phyloP scores from a whole-genome alignment of 2,113 vertebrate genomes.

The Gymnorhina tibicen region DNA sequence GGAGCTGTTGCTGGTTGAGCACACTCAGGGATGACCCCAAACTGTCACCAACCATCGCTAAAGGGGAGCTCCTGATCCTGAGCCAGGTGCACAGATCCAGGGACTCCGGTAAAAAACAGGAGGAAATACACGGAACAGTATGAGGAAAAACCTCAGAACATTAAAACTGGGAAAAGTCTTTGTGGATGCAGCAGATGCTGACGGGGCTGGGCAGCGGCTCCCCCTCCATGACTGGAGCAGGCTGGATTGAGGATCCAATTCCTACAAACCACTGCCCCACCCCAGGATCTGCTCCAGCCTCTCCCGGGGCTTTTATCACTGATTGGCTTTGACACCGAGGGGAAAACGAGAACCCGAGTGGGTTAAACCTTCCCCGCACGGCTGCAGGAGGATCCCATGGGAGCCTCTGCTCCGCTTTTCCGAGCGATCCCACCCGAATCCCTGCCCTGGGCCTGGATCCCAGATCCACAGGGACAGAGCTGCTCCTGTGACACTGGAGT shows the following conservation, averaged over 20 bases:
- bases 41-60: not conserved
- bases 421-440: accelerated
- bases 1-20: not conserved
- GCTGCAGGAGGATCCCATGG: not conserved
- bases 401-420: not conserved
- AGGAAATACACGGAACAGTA: not conserved
- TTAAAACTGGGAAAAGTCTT: not conserved
- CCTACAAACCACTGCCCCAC: not conserved
- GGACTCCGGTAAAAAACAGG: accelerated
- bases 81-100: not conserved
- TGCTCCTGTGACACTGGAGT: too few species aligned
- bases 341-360: not conserved
- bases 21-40: not conserved
- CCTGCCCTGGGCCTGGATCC: accelerated
- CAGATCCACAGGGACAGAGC: too few species aligned
- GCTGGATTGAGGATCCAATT: not conserved
- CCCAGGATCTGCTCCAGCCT: not conserved
- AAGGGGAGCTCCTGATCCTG: not conserved
- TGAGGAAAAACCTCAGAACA: not conserved
- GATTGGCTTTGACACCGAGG: accelerated
- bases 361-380: not conserved
- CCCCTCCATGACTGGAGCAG: accelerated
- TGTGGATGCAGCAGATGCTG: not conserved
- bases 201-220: not conserved
- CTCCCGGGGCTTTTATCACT: not conserved